A percentile compares a stretch with the other conserved stretches of the same genome.
These are phyloP conservation scores for Triops longicaudatus DNA, from an alignment of 1,140 invertebrate species.

Conservation along the genomic window DNA sequence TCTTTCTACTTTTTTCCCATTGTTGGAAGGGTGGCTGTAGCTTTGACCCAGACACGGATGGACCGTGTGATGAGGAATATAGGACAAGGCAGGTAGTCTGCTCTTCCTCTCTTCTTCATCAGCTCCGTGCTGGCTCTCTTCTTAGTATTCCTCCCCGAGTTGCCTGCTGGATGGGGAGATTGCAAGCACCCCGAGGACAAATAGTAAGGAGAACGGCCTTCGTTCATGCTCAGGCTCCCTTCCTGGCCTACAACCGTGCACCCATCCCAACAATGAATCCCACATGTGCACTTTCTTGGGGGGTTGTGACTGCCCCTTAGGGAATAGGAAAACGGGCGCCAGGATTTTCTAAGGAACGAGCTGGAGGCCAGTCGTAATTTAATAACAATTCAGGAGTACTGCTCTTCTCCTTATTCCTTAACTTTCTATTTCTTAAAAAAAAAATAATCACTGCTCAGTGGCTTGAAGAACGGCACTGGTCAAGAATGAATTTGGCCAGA, in stretches of 20 bases:
- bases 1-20: neutral
- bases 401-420: no score
- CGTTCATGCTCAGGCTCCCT: neutral
- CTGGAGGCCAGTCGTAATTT: no score
- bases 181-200: neutral
- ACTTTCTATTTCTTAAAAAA: no score
- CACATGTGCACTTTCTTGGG: neutral
- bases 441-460: no score
- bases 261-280: neutral
- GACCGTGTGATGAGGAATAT: slow-evolving; percentile 3
- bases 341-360: neutral
- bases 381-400: no score
- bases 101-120: neutral
- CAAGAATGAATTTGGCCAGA: no score
- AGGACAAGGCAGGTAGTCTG: slow-evolving; percentile 7
- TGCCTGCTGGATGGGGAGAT: neutral
- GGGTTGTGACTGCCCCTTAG: neutral
- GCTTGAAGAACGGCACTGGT: no score
- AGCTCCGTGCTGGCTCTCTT: neutral
- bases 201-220: neutral
- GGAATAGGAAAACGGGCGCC: neutral
- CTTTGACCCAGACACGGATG: slow-evolving; percentile 16
- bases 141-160: neutral
- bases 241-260: neutral
- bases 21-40: neutral